Evolutionary conservation across 2,113 vertebrate species (phyloP).

Genomic region (Pontoporia blainvillei): DNA sequence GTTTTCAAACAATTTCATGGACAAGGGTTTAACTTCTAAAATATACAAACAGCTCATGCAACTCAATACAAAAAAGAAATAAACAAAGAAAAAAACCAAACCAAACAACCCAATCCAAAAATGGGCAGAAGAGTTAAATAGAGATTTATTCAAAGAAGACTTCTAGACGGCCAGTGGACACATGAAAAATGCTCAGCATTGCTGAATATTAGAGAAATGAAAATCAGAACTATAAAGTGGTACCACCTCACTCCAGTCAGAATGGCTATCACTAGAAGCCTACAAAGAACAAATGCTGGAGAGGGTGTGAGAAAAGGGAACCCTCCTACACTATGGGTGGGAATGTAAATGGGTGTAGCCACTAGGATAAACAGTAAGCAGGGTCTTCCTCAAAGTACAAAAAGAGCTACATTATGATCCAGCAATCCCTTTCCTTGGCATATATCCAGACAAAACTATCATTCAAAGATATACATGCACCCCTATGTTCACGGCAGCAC

Average conservation of each 20-base stretch:
- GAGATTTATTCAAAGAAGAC: no score
- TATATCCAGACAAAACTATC: neutral
- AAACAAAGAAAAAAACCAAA: no score
- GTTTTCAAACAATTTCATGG: accelerated
- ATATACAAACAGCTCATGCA: no score
- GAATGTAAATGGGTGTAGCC: neutral
- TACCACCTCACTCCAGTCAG: neutral
- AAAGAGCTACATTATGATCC: neutral
- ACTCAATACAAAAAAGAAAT: no score
- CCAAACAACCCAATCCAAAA: no score
- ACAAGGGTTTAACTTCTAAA: no score
- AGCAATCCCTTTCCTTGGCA: neutral
- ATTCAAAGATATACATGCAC: neutral
- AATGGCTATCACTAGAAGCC: neutral
- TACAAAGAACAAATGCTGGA: neutral
- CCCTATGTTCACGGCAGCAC: neutral
- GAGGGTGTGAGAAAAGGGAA: neutral
- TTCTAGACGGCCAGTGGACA: no score
- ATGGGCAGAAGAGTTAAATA: no score
- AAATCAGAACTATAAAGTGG: neutral
- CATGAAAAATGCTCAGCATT: no score
- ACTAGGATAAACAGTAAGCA: neutral
- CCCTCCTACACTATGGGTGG: neutral
- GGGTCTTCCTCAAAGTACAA: no score
- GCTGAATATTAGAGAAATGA: neutral